phyloP scores from a whole-genome alignment of 2,888 invertebrate genomes.

The Andrena dorsata region DNA sequence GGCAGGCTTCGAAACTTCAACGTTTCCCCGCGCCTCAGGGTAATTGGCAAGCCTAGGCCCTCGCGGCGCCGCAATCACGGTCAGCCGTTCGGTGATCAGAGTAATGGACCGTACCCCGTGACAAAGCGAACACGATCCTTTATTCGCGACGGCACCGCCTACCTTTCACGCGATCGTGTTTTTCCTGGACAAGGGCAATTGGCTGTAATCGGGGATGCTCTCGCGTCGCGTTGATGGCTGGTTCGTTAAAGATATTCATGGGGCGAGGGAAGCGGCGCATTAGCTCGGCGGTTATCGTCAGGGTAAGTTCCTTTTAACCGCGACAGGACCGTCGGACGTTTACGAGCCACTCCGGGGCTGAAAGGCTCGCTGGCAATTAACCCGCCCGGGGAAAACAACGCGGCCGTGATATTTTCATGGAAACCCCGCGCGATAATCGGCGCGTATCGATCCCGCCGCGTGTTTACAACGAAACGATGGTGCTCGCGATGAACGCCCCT shows the following conservation, averaged over 20 bases:
- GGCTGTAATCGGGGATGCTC: background rate
- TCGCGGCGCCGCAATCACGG: background rate
- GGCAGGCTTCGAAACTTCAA: too few species aligned
- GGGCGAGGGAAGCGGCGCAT: too few species aligned
- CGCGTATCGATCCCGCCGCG: slow-evolving; percentile 24
- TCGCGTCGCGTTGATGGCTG: background rate
- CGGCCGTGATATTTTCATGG: slow-evolving; percentile 1
- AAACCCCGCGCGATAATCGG: slow-evolving; percentile 18
- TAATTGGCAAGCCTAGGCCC: background rate
- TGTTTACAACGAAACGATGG: slow-evolving; percentile 14
- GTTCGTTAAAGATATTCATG: slow-evolving; percentile 23
- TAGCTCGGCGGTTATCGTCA: too few species aligned
- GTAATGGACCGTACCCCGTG: background rate
- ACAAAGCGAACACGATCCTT: background rate
- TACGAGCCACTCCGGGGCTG: background rate
- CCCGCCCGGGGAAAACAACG: background rate
- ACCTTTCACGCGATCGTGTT: background rate
- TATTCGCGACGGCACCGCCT: background rate
- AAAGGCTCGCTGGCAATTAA: slow-evolving; percentile 3
- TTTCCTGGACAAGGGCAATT: background rate
- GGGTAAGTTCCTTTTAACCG: too few species aligned
- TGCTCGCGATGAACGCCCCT: slow-evolving; percentile 20
- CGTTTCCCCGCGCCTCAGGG: too few species aligned
- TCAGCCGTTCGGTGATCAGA: background rate
- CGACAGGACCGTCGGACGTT: background rate